phyloP scores from a whole-genome alignment of 2,888 invertebrate genomes.

The Chelonus formosanus region DNA sequence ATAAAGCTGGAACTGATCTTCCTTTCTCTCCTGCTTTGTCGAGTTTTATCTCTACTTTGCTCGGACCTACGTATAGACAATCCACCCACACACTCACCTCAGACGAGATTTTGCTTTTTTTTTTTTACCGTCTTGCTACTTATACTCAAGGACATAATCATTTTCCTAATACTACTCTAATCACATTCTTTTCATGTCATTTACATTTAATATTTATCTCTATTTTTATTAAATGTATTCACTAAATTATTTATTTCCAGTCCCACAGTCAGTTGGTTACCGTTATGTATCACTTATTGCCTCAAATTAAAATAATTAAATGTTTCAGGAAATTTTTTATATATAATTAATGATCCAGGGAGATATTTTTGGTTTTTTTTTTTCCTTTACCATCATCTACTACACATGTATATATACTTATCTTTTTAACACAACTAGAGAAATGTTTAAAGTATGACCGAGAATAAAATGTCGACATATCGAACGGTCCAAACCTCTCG shows the following conservation, averaged over 20 bases:
- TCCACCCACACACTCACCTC: slow-evolving; percentile 47
- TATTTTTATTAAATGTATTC: too few relatives aligned
- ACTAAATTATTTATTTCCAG: too few relatives aligned
- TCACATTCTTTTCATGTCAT: not conserved
- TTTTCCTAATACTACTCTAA: not conserved
- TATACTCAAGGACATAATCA: not conserved
- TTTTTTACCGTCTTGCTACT: slow-evolving; percentile 17
- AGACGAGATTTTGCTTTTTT: slow-evolving; percentile 16
- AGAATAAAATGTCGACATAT: slow-evolving; percentile 50
- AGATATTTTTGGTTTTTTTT: slow-evolving; percentile 17
- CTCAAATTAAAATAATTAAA: not conserved
- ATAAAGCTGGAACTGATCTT: slow-evolving; percentile 32
- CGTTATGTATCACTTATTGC: not conserved
- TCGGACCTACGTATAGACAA: slow-evolving; percentile 44
- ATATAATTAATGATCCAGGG: not conserved
- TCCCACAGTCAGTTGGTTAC: too few relatives aligned
- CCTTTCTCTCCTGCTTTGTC: slow-evolving; percentile 31
- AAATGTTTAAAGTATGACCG: slow-evolving; percentile 34
- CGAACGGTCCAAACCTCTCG: slow-evolving; percentile 54
- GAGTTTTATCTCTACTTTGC: slow-evolving; percentile 51
- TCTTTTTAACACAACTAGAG: slow-evolving; percentile 41
- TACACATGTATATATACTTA: slow-evolving; percentile 1
- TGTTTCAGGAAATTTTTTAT: not conserved
- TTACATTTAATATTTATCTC: too few relatives aligned
- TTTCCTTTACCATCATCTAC: too few relatives aligned